phyloP scores from a whole-genome alignment of 2,797 vertebrate species.

The Harpagifer antarcticus region DNA sequence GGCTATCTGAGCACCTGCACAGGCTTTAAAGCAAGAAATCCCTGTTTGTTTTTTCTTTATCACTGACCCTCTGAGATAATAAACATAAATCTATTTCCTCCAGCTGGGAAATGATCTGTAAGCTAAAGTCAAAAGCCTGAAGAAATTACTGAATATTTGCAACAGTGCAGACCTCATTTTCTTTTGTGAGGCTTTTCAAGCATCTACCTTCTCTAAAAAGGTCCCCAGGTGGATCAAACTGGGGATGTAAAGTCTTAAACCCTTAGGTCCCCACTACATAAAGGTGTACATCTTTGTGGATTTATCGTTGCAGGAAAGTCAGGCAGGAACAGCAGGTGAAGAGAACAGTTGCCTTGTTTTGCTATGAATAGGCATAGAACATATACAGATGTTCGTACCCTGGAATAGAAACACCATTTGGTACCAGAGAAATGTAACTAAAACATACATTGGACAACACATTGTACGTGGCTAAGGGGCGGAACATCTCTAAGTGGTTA shows the following conservation, averaged over 20 bases:
- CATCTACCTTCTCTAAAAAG: background rate
- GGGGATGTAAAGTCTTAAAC: background rate
- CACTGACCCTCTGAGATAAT: background rate
- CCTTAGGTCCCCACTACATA: background rate
- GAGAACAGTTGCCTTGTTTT: background rate
- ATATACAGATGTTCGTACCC: background rate
- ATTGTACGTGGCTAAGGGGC: too few species aligned
- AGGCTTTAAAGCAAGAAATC: background rate
- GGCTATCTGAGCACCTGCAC: constrained; percentile 7
- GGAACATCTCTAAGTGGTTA: too few species aligned
- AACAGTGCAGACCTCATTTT: background rate
- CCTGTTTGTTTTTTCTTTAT: background rate
- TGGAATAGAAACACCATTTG: background rate
- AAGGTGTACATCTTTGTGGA: background rate
- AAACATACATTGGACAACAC: too few species aligned
- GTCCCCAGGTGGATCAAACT: background rate
- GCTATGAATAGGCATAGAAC: background rate
- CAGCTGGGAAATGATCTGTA: too few species aligned
- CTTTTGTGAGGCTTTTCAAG: background rate
- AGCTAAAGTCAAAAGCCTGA: background rate
- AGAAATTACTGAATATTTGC: background rate
- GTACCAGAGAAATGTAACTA: background rate
- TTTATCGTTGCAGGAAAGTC: background rate
- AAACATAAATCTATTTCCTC: constrained; percentile 4
- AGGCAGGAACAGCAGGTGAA: background rate